Evolutionary conservation across 1,140 invertebrate genomes (phyloP).

Genomic region (Oncopodura yosiiana): DNA sequence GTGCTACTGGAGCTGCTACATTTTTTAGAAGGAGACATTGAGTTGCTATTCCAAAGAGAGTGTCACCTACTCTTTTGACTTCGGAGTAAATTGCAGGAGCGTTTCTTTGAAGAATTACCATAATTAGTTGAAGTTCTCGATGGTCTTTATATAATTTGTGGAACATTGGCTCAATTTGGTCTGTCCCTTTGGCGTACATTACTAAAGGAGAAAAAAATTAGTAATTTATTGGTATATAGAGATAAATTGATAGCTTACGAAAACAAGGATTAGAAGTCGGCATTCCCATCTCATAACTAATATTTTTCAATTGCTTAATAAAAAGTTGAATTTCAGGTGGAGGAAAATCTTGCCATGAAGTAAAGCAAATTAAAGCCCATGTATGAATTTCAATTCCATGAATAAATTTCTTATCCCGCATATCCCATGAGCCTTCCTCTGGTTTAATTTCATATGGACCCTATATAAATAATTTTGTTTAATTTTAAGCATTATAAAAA

Average conservation of each 20-base stretch:
- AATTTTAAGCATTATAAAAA: background rate
- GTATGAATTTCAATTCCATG: slow-evolving; percentile 97
- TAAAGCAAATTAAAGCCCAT: slow-evolving; percentile 99
- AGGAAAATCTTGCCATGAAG: slow-evolving; percentile 90
- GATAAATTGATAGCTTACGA: slow-evolving; percentile 18
- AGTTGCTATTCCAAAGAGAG: slow-evolving; percentile 96
- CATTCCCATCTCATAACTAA: slow-evolving; percentile 99
- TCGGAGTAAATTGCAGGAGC: slow-evolving; percentile 97
- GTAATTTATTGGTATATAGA: background rate
- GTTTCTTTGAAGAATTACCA: slow-evolving; percentile 96
- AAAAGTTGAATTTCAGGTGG: slow-evolving; percentile 92
- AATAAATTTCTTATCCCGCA: slow-evolving; percentile 99
- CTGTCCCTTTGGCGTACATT: slow-evolving; percentile 98
- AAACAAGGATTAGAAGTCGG: slow-evolving; percentile 70
- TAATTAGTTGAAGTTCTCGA: slow-evolving; percentile 88
- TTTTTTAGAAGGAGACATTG: slow-evolving; percentile 99
- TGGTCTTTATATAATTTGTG: slow-evolving; percentile 95
- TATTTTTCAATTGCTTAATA: slow-evolving; percentile 94
- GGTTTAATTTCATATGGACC: slow-evolving; percentile 91
- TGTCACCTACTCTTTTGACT: slow-evolving; percentile 98
- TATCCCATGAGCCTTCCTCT: slow-evolving; percentile 99
- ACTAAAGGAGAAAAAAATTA: slow-evolving; percentile 31
- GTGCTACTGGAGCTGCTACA: slow-evolving; percentile 98
- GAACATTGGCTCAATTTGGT: slow-evolving; percentile 99
- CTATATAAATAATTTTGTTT: too few species aligned